Evolutionary conservation across 2,888 invertebrate species (phyloP).

Genomic region (Lasioglossum morio): DNA sequence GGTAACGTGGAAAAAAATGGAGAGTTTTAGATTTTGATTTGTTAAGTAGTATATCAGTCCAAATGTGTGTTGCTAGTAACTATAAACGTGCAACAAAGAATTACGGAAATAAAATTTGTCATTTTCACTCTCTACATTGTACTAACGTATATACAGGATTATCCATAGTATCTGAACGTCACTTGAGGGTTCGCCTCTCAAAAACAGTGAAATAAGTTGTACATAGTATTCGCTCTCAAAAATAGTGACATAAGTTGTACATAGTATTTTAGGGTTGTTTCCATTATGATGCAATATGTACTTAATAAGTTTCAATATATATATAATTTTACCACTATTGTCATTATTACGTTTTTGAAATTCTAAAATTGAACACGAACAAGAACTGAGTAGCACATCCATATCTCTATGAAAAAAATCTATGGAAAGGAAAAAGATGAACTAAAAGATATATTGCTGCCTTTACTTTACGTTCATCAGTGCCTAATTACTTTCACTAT

Average conservation of each 20-base stretch:
- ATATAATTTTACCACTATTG: background rate
- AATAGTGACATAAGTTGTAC: background rate
- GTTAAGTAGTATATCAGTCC: background rate
- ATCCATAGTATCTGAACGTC: background rate
- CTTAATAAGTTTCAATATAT: conserved; percentile 4
- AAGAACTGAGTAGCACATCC: conserved; percentile 17
- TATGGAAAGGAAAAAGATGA: conserved; percentile 27
- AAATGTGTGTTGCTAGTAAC: conserved; percentile 18
- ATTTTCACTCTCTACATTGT: conserved; percentile 25
- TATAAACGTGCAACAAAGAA: conserved; percentile 47
- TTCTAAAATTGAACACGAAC: conserved; percentile 6
- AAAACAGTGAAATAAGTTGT: background rate
- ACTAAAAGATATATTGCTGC: conserved; percentile 33
- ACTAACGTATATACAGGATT: conserved; percentile 5
- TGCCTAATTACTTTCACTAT: conserved; percentile 53
- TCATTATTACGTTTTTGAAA: conserved; percentile 2
- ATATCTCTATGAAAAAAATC: conserved; percentile 9
- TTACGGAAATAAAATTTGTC: conserved; percentile 24
- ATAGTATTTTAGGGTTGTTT: conserved; percentile 11
- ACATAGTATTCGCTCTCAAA: background rate
- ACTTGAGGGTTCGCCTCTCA: background rate
- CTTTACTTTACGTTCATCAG: conserved; percentile 39
- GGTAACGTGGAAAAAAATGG: conserved; percentile 47
- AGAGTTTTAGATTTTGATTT: conserved; percentile 19
- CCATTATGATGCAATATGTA: conserved; percentile 1